phyloP scores from a whole-genome alignment of 2,797 vertebrate genomes.

The Columba guinea region DNA sequence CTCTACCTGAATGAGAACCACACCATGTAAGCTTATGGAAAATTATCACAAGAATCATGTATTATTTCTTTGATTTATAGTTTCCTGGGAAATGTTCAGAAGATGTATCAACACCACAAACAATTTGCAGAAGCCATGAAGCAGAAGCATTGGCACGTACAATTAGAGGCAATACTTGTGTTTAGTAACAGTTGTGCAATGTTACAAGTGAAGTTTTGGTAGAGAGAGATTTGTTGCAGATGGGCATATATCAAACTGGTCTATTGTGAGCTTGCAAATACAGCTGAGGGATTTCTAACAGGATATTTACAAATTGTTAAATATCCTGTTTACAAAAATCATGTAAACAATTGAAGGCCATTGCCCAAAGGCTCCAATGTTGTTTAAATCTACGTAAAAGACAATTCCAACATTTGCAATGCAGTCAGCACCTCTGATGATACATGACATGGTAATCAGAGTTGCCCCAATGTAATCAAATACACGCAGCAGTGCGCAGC shows the following conservation, averaged over 20 bases:
- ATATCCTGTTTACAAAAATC: conserved; percentile 67
- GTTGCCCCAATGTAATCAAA: neutral
- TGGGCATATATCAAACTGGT: neutral
- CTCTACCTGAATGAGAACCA: neutral
- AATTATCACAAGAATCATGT: neutral
- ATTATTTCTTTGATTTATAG: neutral
- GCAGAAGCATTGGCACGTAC: neutral
- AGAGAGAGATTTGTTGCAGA: neutral
- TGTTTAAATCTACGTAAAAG: neutral
- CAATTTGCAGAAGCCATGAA: neutral
- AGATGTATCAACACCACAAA: neutral
- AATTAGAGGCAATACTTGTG: neutral
- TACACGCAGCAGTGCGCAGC: neutral
- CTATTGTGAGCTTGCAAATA: neutral
- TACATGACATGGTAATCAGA: neutral
- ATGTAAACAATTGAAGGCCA: neutral
- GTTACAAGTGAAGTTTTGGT: neutral
- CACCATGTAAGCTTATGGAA: neutral
- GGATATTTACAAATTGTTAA: conserved; percentile 50
- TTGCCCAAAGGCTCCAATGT: neutral
- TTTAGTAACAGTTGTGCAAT: neutral
- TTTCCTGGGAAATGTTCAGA: neutral
- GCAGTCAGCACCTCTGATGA: neutral
- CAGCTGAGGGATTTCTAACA: neutral
- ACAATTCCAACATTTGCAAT: neutral